These are phyloP conservation scores for Potamilus streckersoni DNA, from an alignment of 1,140 invertebrate genomes.

Conservation along the genomic window DNA sequence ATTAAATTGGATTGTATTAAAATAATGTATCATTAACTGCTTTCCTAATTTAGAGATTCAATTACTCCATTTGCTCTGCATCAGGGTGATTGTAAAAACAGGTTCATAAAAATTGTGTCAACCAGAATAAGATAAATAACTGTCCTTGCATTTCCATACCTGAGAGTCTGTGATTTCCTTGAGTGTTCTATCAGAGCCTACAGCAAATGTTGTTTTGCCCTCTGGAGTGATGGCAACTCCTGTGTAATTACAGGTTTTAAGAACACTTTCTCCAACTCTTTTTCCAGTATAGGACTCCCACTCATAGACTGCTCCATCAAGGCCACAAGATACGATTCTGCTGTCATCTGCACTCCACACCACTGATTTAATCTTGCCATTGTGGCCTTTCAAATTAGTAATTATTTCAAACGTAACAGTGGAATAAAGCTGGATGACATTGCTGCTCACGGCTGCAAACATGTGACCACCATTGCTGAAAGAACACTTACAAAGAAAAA, in stretches of 20 bases:
- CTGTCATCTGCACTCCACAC: constrained; percentile 83
- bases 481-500: constrained; percentile 65
- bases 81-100: no score
- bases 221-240: constrained; percentile 73
- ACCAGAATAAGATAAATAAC: no score
- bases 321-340: constrained; percentile 82
- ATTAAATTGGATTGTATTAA: no score
- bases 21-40: no score
- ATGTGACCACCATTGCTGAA: constrained; percentile 86
- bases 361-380: constrained; percentile 74
- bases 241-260: constrained; percentile 78
- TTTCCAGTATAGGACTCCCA: constrained; percentile 82
- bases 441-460: constrained; percentile 83
- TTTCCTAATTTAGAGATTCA: no score
- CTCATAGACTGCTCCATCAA: constrained; percentile 89
- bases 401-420: constrained; percentile 80
- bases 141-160: constrained; percentile 35
- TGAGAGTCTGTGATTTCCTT: constrained; percentile 81
- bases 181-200: constrained; percentile 80
- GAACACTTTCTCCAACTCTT: constrained; percentile 80
- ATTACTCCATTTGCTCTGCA: no score
- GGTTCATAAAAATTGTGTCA: no score
- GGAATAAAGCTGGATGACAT: constrained; percentile 82
- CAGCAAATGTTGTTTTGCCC: constrained; percentile 78
- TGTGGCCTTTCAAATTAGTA: constrained; percentile 83